Base-by-base conservation (phyloP, 1,140 invertebrate genomes). In the Anadara kagoshimensis region DNA sequence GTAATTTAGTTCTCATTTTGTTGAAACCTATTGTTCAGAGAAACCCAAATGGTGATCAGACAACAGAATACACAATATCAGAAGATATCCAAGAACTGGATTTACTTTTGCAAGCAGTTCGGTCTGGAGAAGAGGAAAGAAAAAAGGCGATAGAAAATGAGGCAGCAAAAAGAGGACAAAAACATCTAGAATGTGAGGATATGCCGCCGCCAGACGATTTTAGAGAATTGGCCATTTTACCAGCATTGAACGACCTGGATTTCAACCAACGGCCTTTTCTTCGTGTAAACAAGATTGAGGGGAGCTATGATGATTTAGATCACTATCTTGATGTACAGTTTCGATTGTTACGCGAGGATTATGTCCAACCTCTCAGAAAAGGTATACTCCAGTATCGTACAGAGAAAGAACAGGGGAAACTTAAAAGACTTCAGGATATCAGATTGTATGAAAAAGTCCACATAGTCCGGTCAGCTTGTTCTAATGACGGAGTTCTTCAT, bases 271-370 rank as follows among this genome's bases (percentile, higher is more conserved):
- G 73, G 54, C 84, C 86, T 10, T 92, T 91, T 87, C 76, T 94
- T 11, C 87, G 92, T 3, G 88, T 91, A 20, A 94, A 93, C 83
- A 91, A 92, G 56, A 81, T 91, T 0, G 78, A 91, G 53, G 93
- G 93, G 4, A 81, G 87, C 0, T 95, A 94, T 83, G 71, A 85
- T 7, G 87, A 91, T 84, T 88, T 92, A 0, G 90, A 93, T 26
- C 92, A 94, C 78, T 96, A 96, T 83, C 86, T 96, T 7, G 93
- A 95, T 81, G 90, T 93, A 0, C 95, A 96, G 78, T 95, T 94
- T 81, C 87, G 93, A 16, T 87, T 95, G 4, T 84, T 96, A 36
- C 85, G 93, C 14, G 94, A 96, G 89, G 95, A 96, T 79, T 90
- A 90, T 69, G 69, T 90, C 56, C 67, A 70, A 24, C 87, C 90